A percentile compares a stretch with the other conserved stretches of the same genome.
phyloP scores from a whole-genome alignment of 2,888 invertebrate genomes.

The Alviniconcha strummeri region DNA sequence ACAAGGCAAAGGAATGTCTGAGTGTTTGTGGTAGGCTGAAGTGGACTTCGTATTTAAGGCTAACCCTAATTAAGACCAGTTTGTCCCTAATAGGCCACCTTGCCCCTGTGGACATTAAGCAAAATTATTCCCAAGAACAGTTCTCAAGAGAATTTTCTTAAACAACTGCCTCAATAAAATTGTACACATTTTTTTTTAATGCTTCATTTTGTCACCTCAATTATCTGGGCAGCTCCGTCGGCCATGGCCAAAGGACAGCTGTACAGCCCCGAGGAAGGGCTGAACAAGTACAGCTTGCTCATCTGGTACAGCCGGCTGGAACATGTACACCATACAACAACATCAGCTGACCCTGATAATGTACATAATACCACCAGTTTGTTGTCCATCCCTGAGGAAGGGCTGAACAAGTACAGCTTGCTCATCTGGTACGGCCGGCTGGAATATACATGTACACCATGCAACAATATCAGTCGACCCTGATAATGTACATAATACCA shows the following conservation, averaged over 20 bases:
- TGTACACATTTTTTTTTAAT: too few species aligned
- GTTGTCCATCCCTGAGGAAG: slow-evolving; percentile 73
- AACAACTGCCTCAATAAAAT: too few species aligned
- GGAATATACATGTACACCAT: slow-evolving; percentile 41
- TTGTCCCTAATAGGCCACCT: too few species aligned
- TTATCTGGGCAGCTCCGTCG: slow-evolving; percentile 77
- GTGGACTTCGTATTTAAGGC: too few species aligned
- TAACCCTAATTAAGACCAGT: too few species aligned
- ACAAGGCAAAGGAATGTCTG: too few species aligned
- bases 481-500: too few species aligned
- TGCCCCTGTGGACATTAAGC: too few species aligned
- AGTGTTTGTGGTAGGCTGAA: too few species aligned
- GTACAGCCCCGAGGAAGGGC: slow-evolving; percentile 76
- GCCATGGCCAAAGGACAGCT: slow-evolving; percentile 79
- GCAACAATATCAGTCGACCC: neutral
- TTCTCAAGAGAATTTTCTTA: too few species aligned
- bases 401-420: slow-evolving; percentile 76
- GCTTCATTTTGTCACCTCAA: slow-evolving; percentile 65
- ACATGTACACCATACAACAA: slow-evolving; percentile 22
- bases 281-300: slow-evolving; percentile 76
- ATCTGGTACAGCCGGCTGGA: slow-evolving; percentile 75
- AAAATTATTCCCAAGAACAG: too few species aligned
- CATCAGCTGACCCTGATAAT: neutral
- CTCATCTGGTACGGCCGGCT: slow-evolving; percentile 76
- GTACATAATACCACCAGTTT: too few species aligned